Percentiles rank a stretch among this genome's conserved stretches.
Evolutionary conservation across 1,140 invertebrate genomes (phyloP).

Genomic region (Camponotus vicinus): DNA sequence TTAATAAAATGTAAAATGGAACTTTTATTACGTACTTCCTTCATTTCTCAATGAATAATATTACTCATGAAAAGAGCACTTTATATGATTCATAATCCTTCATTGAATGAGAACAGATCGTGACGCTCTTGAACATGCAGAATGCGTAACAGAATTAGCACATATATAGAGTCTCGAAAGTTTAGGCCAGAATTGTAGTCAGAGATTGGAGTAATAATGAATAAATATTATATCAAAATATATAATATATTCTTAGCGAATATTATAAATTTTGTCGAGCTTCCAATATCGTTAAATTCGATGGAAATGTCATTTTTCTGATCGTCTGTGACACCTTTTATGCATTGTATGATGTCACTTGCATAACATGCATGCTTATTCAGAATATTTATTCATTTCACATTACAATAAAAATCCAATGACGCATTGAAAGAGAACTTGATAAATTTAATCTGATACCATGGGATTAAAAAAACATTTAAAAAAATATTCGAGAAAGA

Average conservation of each 20-base stretch:
- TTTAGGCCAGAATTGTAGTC: neutral
- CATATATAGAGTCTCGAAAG: neutral
- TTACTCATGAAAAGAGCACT: constrained; percentile 15
- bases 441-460: neutral
- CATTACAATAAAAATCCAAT: constrained; percentile 1
- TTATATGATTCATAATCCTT: constrained; percentile 46
- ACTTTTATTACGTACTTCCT: neutral
- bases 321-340: neutral
- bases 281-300: neutral
- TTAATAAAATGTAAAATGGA: neutral
- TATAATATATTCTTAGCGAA: neutral
- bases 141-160: constrained; percentile 42
- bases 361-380: neutral
- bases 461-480: neutral
- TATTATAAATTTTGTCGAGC: neutral
- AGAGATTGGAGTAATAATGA: neutral
- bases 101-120: constrained; percentile 39
- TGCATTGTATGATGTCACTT: constrained; percentile 29
- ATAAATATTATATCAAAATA: neutral
- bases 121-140: constrained; percentile 18
- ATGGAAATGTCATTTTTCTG: too few relatives aligned
- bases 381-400: constrained; percentile 35
- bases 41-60: neutral
- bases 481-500: neutral
- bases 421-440: constrained; percentile 10